Evolutionary conservation across 2,113 vertebrate genomes (phyloP).

Genomic region (Marcusenius ussheri): DNA sequence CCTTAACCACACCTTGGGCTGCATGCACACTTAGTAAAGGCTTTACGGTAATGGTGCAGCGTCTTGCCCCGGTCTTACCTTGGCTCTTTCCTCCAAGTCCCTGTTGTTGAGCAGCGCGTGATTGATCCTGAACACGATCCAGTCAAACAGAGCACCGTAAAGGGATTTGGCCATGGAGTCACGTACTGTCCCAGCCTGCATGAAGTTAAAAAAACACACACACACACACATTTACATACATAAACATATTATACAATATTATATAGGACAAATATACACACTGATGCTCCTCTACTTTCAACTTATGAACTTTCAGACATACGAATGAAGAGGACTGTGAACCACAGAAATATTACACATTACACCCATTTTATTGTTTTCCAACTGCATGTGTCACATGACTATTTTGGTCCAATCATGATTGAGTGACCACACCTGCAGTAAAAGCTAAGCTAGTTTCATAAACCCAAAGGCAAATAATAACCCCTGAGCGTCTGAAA

Average conservation of each 20-base stretch:
- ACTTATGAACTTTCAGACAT: too few relatives aligned
- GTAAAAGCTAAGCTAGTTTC: background rate
- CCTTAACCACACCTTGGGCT: background rate
- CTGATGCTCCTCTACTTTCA: too few relatives aligned
- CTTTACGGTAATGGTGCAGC: background rate
- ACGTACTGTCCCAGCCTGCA: slow-evolving; percentile 82
- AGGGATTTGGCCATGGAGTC: slow-evolving; percentile 96
- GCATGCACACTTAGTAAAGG: background rate
- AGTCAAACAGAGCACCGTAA: slow-evolving; percentile 90
- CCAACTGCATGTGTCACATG: background rate
- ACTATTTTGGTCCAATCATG: background rate
- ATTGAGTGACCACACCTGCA: background rate
- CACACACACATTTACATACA: background rate
- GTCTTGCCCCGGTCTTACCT: slow-evolving; percentile 57
- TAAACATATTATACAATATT: background rate
- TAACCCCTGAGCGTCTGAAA: background rate
- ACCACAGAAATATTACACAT: background rate
- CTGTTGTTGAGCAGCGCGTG: slow-evolving; percentile 89
- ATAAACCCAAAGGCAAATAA: background rate
- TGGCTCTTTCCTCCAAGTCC: slow-evolving; percentile 80
- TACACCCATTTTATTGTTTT: background rate
- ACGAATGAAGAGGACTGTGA: background rate
- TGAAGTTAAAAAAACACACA: background rate
- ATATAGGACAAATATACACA: background rate
- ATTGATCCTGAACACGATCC: slow-evolving; percentile 96